Percentiles rank a stretch among this genome's conserved stretches.
These are phyloP conservation scores for Cheilosia vernalis DNA, from an alignment of 2,888 invertebrate genomes.

Conservation along the genomic window DNA sequence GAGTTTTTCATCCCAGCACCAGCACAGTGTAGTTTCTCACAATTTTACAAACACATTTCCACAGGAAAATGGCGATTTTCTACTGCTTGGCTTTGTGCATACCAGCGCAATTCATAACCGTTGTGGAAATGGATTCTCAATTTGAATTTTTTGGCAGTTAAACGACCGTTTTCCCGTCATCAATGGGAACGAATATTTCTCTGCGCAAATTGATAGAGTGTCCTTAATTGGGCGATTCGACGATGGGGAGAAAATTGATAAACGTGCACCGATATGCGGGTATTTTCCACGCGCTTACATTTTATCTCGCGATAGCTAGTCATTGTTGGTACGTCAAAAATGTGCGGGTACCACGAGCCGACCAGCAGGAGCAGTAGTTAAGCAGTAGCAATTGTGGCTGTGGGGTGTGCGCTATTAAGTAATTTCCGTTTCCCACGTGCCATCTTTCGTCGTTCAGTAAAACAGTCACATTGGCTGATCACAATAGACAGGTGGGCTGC, in stretches of 20 bases:
- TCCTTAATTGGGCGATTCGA: constrained; percentile 69
- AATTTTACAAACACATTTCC: not conserved
- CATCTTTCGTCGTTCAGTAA: constrained; percentile 40
- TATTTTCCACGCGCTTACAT: constrained; percentile 18
- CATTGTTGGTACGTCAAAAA: constrained; percentile 34
- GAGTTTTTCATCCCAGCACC: constrained; percentile 47
- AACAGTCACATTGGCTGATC: constrained; percentile 2
- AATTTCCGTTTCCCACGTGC: constrained; percentile 68
- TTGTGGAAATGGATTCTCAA: constrained; percentile 52
- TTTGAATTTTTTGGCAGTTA: constrained; percentile 62
- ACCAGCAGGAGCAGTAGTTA: constrained; percentile 61
- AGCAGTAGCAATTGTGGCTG: constrained; percentile 24
- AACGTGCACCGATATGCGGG: constrained; percentile 55
- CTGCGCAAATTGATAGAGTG: constrained; percentile 39
- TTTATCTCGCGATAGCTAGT: constrained; percentile 1
- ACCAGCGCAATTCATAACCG: not conserved
- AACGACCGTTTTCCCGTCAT: constrained; percentile 21
- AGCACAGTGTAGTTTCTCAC: constrained; percentile 32
- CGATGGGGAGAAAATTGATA: constrained; percentile 52
- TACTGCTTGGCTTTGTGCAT: constrained; percentile 34
- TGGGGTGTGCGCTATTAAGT: constrained; percentile 11
- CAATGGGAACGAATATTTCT: constrained; percentile 12
- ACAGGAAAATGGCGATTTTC: constrained; percentile 43
- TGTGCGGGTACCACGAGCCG: constrained; percentile 64
- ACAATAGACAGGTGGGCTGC: constrained; percentile 67